Conservation (phyloP, 2,797 vertebrate species). For the Sebastes reedi region DNA sequence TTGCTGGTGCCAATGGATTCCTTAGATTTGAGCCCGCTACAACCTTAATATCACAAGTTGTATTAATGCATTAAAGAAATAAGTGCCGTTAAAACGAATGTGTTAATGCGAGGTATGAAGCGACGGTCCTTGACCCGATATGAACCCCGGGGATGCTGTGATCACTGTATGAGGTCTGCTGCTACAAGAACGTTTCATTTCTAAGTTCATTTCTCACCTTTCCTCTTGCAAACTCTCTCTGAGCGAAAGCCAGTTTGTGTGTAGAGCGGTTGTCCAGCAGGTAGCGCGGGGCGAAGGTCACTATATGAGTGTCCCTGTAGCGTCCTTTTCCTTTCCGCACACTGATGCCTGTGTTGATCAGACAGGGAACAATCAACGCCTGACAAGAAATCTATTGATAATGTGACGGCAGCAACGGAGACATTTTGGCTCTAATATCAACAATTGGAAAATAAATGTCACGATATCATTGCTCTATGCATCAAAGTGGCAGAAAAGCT, state of each 20-base stretch:
- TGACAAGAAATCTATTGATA: neutral
- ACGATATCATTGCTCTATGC: neutral
- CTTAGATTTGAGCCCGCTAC: too few species aligned
- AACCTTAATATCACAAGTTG: too few species aligned
- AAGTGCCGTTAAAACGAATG: too few species aligned
- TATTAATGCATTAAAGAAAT: too few species aligned
- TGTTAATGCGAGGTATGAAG: neutral
- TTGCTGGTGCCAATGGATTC: too few species aligned
- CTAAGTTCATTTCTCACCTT: constrained; percentile 82
- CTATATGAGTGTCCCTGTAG: constrained; percentile 94
- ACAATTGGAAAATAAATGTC: neutral
- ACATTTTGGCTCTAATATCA: neutral
- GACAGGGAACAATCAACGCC: neutral
- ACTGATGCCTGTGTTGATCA: constrained; percentile 87
- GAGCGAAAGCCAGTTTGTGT: constrained; percentile 95
- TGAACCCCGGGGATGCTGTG: neutral
- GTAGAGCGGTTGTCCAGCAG: constrained; percentile 93
- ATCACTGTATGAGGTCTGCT: neutral
- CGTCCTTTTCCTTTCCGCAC: constrained; percentile 95
- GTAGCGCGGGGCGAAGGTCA: constrained; percentile 96
- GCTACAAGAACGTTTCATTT: neutral
- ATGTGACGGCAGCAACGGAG: neutral
- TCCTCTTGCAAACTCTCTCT: constrained; percentile 94
- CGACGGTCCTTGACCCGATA: neutral
- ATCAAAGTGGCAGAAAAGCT: neutral